Evolutionary conservation across 2,113 vertebrate genomes (phyloP).

Genomic region (Diadophis punctatus): DNA sequence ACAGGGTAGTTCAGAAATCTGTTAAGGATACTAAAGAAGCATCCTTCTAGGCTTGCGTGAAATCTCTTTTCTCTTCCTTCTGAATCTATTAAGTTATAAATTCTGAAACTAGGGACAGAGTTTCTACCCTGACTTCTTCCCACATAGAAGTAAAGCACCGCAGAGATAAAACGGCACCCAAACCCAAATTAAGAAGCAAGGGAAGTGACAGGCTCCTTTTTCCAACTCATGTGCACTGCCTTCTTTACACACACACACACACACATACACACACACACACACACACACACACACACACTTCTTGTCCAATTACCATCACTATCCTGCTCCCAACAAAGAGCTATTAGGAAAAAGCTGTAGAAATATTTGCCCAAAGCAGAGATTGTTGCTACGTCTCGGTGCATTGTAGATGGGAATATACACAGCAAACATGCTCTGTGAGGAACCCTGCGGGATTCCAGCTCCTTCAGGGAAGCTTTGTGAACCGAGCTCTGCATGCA

Average conservation of each 20-base stretch:
- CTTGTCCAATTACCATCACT: background rate
- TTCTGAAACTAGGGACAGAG: background rate
- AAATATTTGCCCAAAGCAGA: constrained; percentile 71
- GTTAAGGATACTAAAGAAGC: background rate
- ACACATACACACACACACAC: background rate
- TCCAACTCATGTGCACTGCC: background rate
- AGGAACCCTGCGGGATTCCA: constrained; percentile 63
- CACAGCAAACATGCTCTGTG: constrained; percentile 60
- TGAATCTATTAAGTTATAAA: background rate
- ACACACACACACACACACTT: background rate
- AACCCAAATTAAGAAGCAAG: constrained; percentile 12
- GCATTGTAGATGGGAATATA: constrained; percentile 62
- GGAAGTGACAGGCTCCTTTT: constrained; percentile 5
- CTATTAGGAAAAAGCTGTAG: constrained; percentile 60
- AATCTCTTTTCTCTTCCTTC: background rate
- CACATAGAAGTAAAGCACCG: background rate
- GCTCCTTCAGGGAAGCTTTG: constrained; percentile 57
- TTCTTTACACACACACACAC: background rate
- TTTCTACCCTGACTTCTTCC: background rate
- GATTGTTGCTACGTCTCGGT: constrained; percentile 51
- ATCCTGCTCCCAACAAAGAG: constrained; percentile 34
- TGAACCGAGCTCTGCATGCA: constrained; percentile 55
- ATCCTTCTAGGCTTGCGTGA: background rate
- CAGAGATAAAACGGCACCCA: constrained; percentile 14
- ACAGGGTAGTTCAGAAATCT: background rate